Conservation (phyloP, 2,113 vertebrate genomes). For the western clawed frog (Xenopus tropicalis) region DNA sequence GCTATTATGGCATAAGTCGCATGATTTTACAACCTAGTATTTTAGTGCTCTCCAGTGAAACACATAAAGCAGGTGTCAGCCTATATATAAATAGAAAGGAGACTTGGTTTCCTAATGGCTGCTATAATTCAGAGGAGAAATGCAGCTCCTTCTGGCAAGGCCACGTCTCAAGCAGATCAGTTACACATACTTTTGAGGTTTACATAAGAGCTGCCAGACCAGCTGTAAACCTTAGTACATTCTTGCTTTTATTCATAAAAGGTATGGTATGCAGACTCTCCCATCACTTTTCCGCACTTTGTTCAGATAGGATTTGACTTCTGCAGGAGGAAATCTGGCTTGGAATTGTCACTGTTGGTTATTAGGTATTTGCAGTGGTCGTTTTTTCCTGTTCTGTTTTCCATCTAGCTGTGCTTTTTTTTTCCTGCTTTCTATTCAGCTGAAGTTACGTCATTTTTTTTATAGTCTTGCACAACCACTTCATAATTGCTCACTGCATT, state of each 20-base stretch:
- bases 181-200: constrained; percentile 61
- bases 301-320: background rate
- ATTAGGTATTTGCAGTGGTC: too few species aligned
- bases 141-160: constrained; percentile 62
- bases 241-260: constrained; percentile 37
- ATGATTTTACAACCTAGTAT: constrained; percentile 1
- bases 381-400: too few species aligned
- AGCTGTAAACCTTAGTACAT: constrained; percentile 17
- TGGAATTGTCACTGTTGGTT: background rate
- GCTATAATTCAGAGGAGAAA: constrained; percentile 72
- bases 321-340: background rate
- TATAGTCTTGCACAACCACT: too few species aligned
- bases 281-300: background rate
- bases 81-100: constrained; percentile 69
- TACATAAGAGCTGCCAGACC: constrained; percentile 54
- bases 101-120: constrained; percentile 63
- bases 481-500: too few species aligned
- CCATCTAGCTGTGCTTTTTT: too few species aligned
- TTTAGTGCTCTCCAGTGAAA: constrained; percentile 58
- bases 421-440: too few species aligned
- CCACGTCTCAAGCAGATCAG: constrained; percentile 57
- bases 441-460: too few species aligned
- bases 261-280: background rate
- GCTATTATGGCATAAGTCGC: background rate
- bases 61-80: constrained; percentile 54